A percentile compares a stretch with the other conserved stretches of the same genome.
Evolutionary conservation across 2,797 vertebrate species (phyloP).

Genomic region (Smutsia gigantea): DNA sequence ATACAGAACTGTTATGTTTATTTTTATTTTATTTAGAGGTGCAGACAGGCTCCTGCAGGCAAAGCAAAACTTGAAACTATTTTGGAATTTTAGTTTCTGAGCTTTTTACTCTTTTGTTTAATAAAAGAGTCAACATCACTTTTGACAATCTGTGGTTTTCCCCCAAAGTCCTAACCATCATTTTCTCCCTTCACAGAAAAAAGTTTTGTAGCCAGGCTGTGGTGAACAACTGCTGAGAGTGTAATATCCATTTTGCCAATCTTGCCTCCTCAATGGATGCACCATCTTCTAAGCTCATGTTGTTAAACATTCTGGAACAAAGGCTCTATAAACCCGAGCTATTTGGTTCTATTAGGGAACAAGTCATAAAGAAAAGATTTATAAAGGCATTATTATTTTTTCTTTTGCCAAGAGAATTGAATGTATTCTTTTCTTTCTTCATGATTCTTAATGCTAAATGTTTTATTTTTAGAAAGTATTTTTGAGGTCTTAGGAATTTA

Average conservation of each 20-base stretch:
- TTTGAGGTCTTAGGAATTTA: constrained; percentile 25
- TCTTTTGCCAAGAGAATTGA: not conserved
- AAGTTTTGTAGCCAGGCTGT: not conserved
- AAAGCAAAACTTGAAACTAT: constrained; percentile 41
- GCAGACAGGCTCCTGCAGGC: not conserved
- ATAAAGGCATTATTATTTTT: not conserved
- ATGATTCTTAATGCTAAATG: not conserved
- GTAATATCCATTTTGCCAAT: not conserved
- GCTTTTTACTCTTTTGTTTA: constrained; percentile 18
- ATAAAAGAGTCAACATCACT: not conserved
- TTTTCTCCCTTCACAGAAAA: not conserved
- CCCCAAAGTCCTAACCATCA: not conserved
- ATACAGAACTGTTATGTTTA: not conserved
- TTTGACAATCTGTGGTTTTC: constrained; percentile 31
- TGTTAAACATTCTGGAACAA: not conserved
- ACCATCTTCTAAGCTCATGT: not conserved
- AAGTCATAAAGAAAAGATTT: not conserved
- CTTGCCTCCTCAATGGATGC: not conserved
- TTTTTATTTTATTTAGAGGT: constrained; percentile 47
- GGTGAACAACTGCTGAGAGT: not conserved
- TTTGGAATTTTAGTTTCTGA: not conserved
- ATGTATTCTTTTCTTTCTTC: not conserved
- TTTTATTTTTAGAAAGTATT: constrained; percentile 30
- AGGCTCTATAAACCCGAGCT: not conserved
- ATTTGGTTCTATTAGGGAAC: not conserved